Evolutionary conservation across 2,888 invertebrate species (phyloP), one percentile per base, ranked within the genome.

Genomic region (Drosophila glabriapex): DNA sequence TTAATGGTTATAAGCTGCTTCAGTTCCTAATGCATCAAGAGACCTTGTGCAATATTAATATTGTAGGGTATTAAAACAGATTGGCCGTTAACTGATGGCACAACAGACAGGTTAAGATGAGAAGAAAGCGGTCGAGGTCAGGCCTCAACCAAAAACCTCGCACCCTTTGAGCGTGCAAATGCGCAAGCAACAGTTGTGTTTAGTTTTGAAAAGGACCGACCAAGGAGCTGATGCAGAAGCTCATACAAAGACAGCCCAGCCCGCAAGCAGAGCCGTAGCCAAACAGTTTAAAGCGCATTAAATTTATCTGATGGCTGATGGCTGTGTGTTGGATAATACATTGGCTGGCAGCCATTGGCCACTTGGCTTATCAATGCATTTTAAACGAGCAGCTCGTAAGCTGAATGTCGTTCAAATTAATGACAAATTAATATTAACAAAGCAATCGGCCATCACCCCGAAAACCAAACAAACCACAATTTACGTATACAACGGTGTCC

Each of bases 401-500:
- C 83, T 68, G 64, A 55, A 58, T 69, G 77, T 78, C 66, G 77
- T 71, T 68, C 64, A 83, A 82, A 80, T 89, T 86, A 88, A 88
- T 88, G 91, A 79, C 84, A 88, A 88, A 90, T 88, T 88, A 87
- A 87, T 87, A 90, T 90, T 89, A 88, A 88, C 89, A 89, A 89
- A 89, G 90, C 89, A 90, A 87, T 85, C 86, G 83, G 73, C 37
- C 66, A 61, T 28, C 49, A 53, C 49, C 50, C 59, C 43, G 60
- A 61, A 66, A 73, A 35, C 60, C 49, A 73, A 80, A 68, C 63
- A 76, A 82, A 77, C 68, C 73, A 58, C 72, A 75, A 71, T 77
- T 73, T 69, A 56, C 49, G 55, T 68, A 73, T 68, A 59, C 68
- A 67, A 28, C 59, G 50, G 53, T 60, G 31, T 19, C 56, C 50